These are phyloP conservation scores for Acanthaster planci DNA, from an alignment of 35 echinoderm and acorn worm genomes.

Conservation along the genomic window DNA sequence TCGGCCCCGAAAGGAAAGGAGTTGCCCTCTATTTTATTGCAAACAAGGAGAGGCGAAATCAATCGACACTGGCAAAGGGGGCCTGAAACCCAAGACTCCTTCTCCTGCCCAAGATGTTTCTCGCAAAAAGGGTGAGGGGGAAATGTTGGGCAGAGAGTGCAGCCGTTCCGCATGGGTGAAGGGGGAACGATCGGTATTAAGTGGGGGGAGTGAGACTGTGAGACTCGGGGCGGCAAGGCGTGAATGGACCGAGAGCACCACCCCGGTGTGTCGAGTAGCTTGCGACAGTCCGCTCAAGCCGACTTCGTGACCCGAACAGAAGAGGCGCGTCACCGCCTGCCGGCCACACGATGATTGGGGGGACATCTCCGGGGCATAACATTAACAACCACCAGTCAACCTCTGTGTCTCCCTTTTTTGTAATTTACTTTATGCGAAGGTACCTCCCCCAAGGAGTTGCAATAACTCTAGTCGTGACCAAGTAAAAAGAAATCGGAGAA, in stretches of 20 bases:
- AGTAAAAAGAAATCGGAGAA: slow-evolving; percentile 4
- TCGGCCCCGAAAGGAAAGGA: not conserved
- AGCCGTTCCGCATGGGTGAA: not conserved
- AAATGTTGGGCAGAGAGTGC: not conserved
- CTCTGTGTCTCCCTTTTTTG: not conserved
- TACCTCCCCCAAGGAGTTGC: not conserved
- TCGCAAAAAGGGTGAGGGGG: not conserved
- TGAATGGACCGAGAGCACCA: not conserved
- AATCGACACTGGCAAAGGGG: not conserved
- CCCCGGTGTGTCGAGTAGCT: not conserved
- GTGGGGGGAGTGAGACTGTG: not conserved
- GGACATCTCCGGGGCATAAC: slow-evolving; percentile 17
- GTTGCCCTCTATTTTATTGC: not conserved
- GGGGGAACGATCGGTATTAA: not conserved
- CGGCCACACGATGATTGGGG: not conserved
- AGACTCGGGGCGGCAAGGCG: not conserved
- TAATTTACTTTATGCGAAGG: no score
- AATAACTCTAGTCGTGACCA: slow-evolving; percentile 18
- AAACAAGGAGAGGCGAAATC: not conserved
- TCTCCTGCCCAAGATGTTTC: not conserved
- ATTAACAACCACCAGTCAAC: slow-evolving; percentile 3
- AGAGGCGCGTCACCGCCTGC: not conserved
- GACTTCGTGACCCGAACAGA: slow-evolving; percentile 32
- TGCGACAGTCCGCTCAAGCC: not conserved
- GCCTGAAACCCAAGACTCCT: not conserved